A percentile compares a stretch with the other conserved stretches of the same genome.
Evolutionary conservation across 1,140 invertebrate genomes (phyloP).

Genomic region (Sogatella furcifera): DNA sequence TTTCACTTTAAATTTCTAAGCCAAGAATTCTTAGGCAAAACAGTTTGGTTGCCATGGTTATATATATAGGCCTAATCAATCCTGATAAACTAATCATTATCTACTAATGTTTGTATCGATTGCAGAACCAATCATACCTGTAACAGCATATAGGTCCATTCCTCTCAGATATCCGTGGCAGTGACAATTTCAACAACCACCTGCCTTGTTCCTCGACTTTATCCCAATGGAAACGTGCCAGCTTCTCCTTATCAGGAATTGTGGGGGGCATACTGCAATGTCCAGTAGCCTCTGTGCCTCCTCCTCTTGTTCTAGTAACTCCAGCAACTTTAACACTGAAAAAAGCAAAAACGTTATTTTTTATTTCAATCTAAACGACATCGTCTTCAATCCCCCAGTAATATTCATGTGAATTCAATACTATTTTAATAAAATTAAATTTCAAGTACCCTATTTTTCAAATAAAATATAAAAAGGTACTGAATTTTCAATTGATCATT

Average conservation of each 20-base stretch:
- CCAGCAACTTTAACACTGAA: constrained; percentile 39
- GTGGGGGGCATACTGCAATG: constrained; percentile 56
- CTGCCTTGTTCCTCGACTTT: constrained; percentile 52
- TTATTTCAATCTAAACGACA: neutral
- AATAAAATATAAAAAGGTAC: no score
- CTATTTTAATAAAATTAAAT: no score
- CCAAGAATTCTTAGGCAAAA: no score
- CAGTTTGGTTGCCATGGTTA: no score
- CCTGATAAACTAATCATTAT: constrained; percentile 12
- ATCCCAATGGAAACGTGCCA: constrained; percentile 53
- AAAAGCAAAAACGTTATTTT: constrained; percentile 26
- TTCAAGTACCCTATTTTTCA: no score
- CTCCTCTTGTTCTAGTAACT: constrained; percentile 55
- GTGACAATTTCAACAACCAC: constrained; percentile 55
- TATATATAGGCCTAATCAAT: no score
- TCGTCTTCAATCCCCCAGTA: no score
- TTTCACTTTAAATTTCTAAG: no score
- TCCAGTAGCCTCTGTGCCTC: constrained; percentile 45
- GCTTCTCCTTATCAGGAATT: constrained; percentile 49
- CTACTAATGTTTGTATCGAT: neutral
- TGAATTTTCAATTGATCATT: no score
- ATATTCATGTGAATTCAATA: no score
- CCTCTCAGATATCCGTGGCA: constrained; percentile 65
- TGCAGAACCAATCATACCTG: constrained; percentile 30
- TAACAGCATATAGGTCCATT: constrained; percentile 83